Conservation (phyloP, 2,888 invertebrate genomes). For the Xestia xanthographa region DNA sequence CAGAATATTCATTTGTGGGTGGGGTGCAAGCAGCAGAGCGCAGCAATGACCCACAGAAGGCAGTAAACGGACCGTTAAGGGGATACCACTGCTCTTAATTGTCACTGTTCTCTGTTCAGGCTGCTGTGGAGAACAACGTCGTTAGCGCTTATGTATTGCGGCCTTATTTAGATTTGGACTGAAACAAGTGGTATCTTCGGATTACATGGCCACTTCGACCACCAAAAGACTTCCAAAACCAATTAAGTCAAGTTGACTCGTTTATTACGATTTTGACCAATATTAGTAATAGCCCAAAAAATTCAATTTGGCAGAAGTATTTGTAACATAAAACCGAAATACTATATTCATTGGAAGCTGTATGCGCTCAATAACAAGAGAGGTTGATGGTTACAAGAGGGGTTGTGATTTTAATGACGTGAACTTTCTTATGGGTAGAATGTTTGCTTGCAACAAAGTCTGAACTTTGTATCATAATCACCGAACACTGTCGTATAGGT, state of each 20-base stretch:
- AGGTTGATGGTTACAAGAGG: no score
- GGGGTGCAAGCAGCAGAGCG: conserved; percentile 44
- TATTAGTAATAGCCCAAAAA: background rate
- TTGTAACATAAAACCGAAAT: background rate
- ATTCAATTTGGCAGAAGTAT: background rate
- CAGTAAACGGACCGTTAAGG: conserved; percentile 72
- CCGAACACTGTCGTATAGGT: background rate
- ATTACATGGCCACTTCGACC: no score
- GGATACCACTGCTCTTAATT: conserved; percentile 61
- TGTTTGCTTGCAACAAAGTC: background rate
- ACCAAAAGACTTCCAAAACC: background rate
- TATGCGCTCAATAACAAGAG: background rate
- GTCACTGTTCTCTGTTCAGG: conserved; percentile 27
- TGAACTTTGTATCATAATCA: background rate
- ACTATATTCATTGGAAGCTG: background rate
- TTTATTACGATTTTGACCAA: background rate
- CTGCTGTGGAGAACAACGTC: conserved; percentile 19
- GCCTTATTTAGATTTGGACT: conserved; percentile 5
- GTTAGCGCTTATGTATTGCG: conserved; percentile 44
- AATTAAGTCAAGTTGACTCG: background rate
- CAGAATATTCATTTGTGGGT: conserved; percentile 26
- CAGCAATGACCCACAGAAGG: conserved; percentile 64
- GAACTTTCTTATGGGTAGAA: background rate
- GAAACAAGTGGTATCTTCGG: background rate
- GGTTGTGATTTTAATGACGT: background rate